These are phyloP conservation scores for Danio albolineatus DNA, from an alignment of 2,797 vertebrate species.

Conservation along the genomic window DNA sequence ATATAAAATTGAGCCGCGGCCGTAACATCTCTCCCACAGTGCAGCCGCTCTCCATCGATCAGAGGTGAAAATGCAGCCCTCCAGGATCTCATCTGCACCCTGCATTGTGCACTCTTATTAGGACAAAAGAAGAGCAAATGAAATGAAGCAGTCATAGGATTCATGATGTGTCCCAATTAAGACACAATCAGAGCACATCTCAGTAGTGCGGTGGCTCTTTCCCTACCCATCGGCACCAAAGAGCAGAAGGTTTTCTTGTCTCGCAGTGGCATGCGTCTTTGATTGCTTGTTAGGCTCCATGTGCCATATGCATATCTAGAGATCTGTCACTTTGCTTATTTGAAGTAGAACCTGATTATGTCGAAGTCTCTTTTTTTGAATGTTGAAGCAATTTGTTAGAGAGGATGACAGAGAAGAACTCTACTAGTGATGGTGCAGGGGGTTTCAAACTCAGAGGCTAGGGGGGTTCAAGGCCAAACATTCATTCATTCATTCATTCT, in stretches of 20 bases:
- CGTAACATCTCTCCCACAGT: slow-evolving; percentile 56
- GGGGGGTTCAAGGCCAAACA: not conserved
- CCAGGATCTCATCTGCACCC: slow-evolving; percentile 14
- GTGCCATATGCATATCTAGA: slow-evolving; percentile 24
- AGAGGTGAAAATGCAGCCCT: slow-evolving; percentile 40
- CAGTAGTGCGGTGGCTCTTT: slow-evolving; percentile 41
- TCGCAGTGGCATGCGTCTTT: slow-evolving; percentile 27
- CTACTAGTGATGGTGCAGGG: not conserved
- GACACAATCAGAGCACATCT: slow-evolving; percentile 50
- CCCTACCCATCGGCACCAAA: slow-evolving; percentile 14
- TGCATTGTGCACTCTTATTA: slow-evolving; percentile 12
- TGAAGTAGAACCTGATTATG: slow-evolving; percentile 33
- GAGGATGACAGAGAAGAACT: not conserved
- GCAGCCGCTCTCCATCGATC: slow-evolving; percentile 57
- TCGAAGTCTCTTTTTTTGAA: not conserved
- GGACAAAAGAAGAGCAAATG: slow-evolving; percentile 14
- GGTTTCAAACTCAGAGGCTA: not conserved
- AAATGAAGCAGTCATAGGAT: slow-evolving; percentile 42
- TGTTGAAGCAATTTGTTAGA: not conserved
- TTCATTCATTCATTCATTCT: too few species aligned
- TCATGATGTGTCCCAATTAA: slow-evolving; percentile 55
- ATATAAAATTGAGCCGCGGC: slow-evolving; percentile 60
- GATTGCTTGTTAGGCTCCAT: slow-evolving; percentile 46
- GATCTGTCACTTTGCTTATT: slow-evolving; percentile 23
- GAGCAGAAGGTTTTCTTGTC: slow-evolving; percentile 46